Conservation (phyloP, 2,113 vertebrate species). For the Ptyas mucosa region DNA sequence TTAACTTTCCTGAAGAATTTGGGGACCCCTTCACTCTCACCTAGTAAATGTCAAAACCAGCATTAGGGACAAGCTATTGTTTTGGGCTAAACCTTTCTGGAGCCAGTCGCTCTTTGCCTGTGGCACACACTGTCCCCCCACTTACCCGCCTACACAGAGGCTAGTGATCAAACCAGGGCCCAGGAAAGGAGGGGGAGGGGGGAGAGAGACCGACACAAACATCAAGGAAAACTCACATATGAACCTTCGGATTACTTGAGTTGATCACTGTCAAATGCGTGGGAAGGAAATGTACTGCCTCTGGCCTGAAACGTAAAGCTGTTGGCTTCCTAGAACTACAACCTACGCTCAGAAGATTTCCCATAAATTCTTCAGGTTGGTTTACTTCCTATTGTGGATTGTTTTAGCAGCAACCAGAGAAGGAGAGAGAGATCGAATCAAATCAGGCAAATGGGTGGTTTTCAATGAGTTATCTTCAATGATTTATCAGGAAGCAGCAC, state of each 20-base stretch:
- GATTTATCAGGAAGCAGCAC: background rate
- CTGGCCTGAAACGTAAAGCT: background rate
- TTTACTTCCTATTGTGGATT: constrained; percentile 40
- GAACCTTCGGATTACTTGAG: background rate
- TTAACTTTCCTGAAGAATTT: constrained; percentile 79
- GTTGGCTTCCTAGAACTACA: background rate
- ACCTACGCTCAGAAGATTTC: constrained; percentile 71
- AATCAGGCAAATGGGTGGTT: background rate
- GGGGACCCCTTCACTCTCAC: constrained; percentile 72
- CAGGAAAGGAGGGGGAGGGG: background rate
- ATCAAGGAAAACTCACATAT: constrained; percentile 6
- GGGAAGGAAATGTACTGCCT: background rate
- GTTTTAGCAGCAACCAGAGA: background rate
- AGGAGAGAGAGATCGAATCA: background rate
- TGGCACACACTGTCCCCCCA: background rate
- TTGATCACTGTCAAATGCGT: background rate
- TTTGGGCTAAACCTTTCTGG: constrained; percentile 46
- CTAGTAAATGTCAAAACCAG: constrained; percentile 81
- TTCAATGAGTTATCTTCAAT: background rate
- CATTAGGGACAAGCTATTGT: constrained; percentile 72
- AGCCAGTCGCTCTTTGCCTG: background rate
- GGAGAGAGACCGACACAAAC: background rate
- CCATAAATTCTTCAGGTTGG: constrained; percentile 68
- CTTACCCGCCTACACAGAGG: background rate
- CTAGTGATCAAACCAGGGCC: background rate